Conservation (phyloP, 1,140 invertebrate genomes). For the Harpegnathos saltator region DNA sequence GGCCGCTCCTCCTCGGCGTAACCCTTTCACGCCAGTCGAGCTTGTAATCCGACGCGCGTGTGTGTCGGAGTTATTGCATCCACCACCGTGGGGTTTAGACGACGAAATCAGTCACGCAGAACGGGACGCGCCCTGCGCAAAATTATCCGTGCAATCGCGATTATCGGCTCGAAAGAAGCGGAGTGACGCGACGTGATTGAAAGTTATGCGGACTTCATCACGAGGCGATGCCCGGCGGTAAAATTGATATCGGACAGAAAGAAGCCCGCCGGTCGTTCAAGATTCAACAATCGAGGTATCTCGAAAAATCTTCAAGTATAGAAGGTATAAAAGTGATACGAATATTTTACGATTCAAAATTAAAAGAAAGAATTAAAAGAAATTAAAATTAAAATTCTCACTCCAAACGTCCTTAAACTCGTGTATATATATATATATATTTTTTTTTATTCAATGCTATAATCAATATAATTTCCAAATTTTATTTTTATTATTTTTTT, state of each 20-base stretch:
- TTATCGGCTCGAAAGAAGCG: slow-evolving; percentile 38
- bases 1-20: slow-evolving; percentile 47
- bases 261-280: no score
- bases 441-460: no score
- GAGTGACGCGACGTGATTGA: slow-evolving; percentile 42
- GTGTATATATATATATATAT: no score
- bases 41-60: slow-evolving; percentile 55
- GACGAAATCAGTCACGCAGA: slow-evolving; percentile 37
- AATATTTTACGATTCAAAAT: no score
- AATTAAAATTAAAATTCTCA: no score
- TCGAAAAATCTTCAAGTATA: no score
- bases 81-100: slow-evolving; percentile 36
- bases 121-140: slow-evolving; percentile 23
- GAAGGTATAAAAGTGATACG: no score
- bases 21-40: slow-evolving; percentile 58
- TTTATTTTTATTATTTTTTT: no score
- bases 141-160: slow-evolving; percentile 48
- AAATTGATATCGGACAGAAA: neutral
- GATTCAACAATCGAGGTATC: no score
- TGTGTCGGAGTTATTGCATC: slow-evolving; percentile 56
- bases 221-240: neutral
- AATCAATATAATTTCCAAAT: no score
- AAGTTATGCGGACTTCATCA: slow-evolving; percentile 4
- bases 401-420: no score
- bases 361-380: no score